phyloP scores from a whole-genome alignment of 92 coral and sea anemone genomes.

The Phenganax subtilis region DNA sequence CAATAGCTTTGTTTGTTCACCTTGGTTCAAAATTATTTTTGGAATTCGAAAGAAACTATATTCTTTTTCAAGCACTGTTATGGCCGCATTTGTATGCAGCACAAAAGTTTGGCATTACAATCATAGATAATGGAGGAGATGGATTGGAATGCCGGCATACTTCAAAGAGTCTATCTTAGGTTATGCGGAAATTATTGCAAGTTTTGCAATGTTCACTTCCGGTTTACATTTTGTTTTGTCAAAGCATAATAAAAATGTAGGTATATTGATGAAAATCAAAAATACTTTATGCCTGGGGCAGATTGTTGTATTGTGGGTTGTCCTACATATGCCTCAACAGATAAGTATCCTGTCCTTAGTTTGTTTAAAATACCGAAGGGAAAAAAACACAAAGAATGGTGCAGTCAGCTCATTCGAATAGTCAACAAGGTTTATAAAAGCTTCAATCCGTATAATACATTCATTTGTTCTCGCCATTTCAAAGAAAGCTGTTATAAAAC shows the following conservation, averaged over 20 bases:
- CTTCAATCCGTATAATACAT: constrained; percentile 13
- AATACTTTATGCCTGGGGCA: constrained; percentile 1
- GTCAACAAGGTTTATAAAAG: neutral
- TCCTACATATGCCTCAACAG: constrained; percentile 15
- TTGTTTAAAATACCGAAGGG: constrained; percentile 13
- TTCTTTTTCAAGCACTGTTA: no score
- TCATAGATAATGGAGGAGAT: constrained; percentile 14
- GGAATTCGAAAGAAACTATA: no score
- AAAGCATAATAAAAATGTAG: neutral
- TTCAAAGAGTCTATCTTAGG: neutral
- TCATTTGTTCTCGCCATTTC: constrained; percentile 20
- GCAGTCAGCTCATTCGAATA: constrained; percentile 13
- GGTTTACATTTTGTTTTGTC: neutral
- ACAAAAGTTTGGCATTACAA: neutral
- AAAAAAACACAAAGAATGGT: constrained; percentile 12
- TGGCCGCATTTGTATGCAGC: no score
- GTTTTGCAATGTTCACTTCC: constrained; percentile 5
- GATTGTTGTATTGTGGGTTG: constrained; percentile 13
- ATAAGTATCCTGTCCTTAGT: constrained; percentile 13
- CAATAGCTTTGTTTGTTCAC: no score
- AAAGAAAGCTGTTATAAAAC: constrained; percentile 16
- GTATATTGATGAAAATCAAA: neutral
- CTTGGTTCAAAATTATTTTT: no score
- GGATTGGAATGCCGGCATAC: constrained; percentile 21
- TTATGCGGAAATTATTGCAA: neutral